Conservation (phyloP, 2,797 vertebrate species). For the Cheracebus regulus region DNA sequence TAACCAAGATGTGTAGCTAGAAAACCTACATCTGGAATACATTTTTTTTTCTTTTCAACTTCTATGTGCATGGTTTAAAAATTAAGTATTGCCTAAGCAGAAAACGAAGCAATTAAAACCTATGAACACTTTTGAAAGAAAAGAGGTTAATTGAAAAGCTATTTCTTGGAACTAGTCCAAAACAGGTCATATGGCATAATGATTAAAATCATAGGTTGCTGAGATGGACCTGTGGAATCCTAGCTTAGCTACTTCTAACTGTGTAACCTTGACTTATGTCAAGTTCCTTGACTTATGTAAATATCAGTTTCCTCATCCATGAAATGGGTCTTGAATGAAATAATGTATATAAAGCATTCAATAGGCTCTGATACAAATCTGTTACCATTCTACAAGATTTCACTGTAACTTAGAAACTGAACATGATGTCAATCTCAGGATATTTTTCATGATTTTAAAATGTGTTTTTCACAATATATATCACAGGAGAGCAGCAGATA, state of each 20-base stretch:
- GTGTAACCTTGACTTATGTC: background rate
- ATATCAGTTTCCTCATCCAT: background rate
- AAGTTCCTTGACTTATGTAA: background rate
- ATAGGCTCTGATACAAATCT: background rate
- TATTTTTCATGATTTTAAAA: conserved; percentile 8
- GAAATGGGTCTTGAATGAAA: background rate
- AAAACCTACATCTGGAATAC: background rate
- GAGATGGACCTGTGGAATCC: background rate
- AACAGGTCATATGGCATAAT: background rate
- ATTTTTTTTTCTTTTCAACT: background rate
- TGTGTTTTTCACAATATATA: background rate
- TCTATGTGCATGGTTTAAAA: background rate
- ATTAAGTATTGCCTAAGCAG: background rate
- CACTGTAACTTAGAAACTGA: background rate
- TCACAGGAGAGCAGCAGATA: background rate
- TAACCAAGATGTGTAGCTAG: background rate
- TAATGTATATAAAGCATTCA: background rate
- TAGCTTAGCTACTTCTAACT: background rate
- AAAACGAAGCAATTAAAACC: background rate
- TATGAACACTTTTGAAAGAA: background rate
- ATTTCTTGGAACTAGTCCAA: background rate
- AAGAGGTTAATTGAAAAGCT: background rate
- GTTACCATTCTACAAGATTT: background rate
- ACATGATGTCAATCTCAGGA: background rate
- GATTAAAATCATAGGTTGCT: background rate